Base-by-base conservation (phyloP, 2,797 vertebrate species). In the Sebastes minor region DNA sequence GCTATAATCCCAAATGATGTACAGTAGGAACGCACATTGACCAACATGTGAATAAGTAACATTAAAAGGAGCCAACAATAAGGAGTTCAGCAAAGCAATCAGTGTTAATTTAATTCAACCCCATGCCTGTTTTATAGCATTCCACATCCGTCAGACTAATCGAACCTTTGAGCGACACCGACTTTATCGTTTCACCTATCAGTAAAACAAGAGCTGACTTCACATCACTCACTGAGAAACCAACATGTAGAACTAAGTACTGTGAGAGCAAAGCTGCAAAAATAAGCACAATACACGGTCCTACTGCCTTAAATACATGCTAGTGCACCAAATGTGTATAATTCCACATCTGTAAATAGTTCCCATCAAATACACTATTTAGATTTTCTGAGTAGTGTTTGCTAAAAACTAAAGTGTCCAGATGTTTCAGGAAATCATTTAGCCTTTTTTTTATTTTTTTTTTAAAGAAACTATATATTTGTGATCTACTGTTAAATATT, bases 1-100 rank as follows among this genome's bases (percentile, higher is more conserved):
- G 16, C 60, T 49, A 9, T 82, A 46, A 82, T 56, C 23, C 27
- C 25, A 23, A 13, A n/a, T 70, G 30, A 77, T 76, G 64, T 28
- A 53, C 68, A 56, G 22, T 4, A 23, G 28, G 12, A 56, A 38
- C 11, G n/a, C n/a, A 46, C 2, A 5, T 33, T 2, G 11, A 12
- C 14, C 42, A n/a, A 60, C 6, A 1, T 60, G 28, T 28, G 49
- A 77, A 76, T 71, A n/a, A 52, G 6, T 8, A 35, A 33, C 55
- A 64, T 52, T 33, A 55, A 55, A 69, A 71, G 6, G 42, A 69
- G 62, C 11, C 28, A 74, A 56, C 70, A 33, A 67, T n/a, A 8
- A 33, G 16, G 5, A 71, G 13, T 49, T 27, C 13, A 18, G 20
- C 22, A 62, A 56, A 63, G 69, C n/a, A 33, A 33, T 38, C 27